Evolutionary conservation across 2,113 vertebrate species (phyloP).

Genomic region (Scatophagus argus): DNA sequence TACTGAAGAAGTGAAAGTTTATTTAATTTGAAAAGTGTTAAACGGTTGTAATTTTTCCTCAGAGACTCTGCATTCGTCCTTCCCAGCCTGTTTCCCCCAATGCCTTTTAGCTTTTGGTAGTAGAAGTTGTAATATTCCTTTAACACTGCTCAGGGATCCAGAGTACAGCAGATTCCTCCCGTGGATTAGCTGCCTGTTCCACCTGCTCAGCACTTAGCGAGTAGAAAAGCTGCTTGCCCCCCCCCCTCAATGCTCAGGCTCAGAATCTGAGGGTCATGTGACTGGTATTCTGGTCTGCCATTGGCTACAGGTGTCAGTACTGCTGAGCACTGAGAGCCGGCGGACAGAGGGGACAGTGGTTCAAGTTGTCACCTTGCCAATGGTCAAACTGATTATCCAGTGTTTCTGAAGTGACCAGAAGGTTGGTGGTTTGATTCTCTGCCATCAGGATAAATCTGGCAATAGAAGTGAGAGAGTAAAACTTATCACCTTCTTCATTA

Average conservation of each 20-base stretch:
- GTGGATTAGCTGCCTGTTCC: slow-evolving; percentile 80
- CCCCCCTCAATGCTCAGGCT: not conserved
- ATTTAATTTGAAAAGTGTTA: too few relatives aligned
- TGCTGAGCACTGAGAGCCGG: not conserved
- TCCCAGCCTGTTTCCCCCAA: not conserved
- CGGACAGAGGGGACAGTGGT: not conserved
- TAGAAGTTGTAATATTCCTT: not conserved
- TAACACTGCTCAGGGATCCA: not conserved
- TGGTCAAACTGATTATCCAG: not conserved
- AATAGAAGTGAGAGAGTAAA: not conserved
- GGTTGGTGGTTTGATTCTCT: not conserved
- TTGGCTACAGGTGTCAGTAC: slow-evolving; percentile 37
- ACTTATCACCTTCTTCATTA: too few relatives aligned
- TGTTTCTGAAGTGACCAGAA: not conserved
- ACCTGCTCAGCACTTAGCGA: slow-evolving; percentile 79
- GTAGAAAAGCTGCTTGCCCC: slow-evolving; percentile 78
- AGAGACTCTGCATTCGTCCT: not conserved
- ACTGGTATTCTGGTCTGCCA: slow-evolving; percentile 7
- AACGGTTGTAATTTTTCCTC: too few relatives aligned
- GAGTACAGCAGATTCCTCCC: too few relatives aligned
- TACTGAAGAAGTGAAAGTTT: too few relatives aligned
- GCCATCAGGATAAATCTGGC: not conserved
- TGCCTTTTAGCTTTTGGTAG: not conserved
- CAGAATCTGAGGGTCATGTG: slow-evolving; percentile 63
- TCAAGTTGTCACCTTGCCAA: slow-evolving; percentile 5